Evolutionary conservation across 2,888 invertebrate genomes (phyloP), one percentile per base, ranked within the genome.

Genomic region (Eucriotettix oculatus): DNA sequence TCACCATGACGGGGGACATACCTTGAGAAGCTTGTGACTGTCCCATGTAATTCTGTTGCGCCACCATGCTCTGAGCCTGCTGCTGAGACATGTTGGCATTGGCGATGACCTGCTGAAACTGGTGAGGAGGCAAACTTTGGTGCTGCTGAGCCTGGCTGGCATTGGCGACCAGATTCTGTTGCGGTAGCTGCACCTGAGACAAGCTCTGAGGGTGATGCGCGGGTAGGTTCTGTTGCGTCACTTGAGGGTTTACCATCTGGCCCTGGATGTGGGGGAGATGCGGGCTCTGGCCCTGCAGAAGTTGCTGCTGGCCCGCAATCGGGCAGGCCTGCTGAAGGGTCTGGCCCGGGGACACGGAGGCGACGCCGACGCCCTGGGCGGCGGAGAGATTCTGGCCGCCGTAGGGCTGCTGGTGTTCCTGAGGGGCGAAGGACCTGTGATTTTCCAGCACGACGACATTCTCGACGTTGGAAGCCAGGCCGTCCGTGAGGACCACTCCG

Each of bases 1-100:
- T 10, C 29, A 54, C 12, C 54, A n/a, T 55, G 55, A 55, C 55
- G 29, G 55, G 40, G n/a, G 42, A 12, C 42, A 55, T 14, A 10
- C 55, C 55, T 78, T 78, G 76, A 68, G 77, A 77, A 68, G 78
- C 78, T 68, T 79, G 79, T 16, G 78, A 76, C 29, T 56, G 56
- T 42, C 56, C 42, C 10, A n/a, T 5, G 5, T 14, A 40, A 17
- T 52, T 14, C 29, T 61, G 77, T 76, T 63, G 78, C 65, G 77
- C 78, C 75, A 71, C 66, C 54, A 65, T 66, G 44, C 61, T 58
- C 58, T 66, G 61, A 58, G 62, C 58, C 57, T 54, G 42, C 62
- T 76, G 76, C 63, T 76, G 77, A 64, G 75, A 78, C 0, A 73
- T 64, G 55, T 67, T 66, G 2, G 66, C 63, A 57, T 65, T 63